These are phyloP conservation scores for Meiosimyza platycephala DNA, from an alignment of 2,888 invertebrate genomes.

Conservation along the genomic window DNA sequence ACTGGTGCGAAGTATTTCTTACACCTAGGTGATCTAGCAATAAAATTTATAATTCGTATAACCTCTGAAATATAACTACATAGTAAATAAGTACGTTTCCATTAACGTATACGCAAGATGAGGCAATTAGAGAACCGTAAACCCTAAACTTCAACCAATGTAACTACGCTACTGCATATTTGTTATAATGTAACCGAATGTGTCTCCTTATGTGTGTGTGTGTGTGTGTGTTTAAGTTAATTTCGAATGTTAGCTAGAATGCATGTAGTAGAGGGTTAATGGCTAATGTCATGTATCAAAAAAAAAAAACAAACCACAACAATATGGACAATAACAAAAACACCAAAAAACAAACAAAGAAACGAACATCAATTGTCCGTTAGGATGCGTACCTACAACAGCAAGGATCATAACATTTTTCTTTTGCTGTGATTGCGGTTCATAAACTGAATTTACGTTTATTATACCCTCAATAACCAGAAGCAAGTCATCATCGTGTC, in stretches of 20 bases:
- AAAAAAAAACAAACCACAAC: conserved; percentile 42
- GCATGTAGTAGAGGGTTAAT: conserved; percentile 61
- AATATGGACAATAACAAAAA: conserved; percentile 48
- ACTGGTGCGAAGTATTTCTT: too few species aligned
- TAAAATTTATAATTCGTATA: too few species aligned
- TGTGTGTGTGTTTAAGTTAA: conserved; percentile 50
- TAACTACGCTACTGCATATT: not conserved
- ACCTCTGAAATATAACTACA: too few species aligned
- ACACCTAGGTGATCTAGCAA: too few species aligned
- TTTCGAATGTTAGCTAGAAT: conserved; percentile 60
- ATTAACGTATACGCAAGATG: too few species aligned
- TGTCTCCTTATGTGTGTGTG: conserved; percentile 42
- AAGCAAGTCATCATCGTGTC: not conserved
- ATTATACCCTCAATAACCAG: conserved; percentile 37
- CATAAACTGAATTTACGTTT: conserved; percentile 62
- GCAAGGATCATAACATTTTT: conserved; percentile 21
- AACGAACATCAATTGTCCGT: conserved; percentile 58
- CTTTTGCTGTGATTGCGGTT: conserved; percentile 41
- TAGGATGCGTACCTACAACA: conserved; percentile 48
- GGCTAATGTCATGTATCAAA: conserved; percentile 61
- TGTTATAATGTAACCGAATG: conserved; percentile 6
- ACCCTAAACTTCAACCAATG: too few species aligned
- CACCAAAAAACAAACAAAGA: conserved; percentile 38
- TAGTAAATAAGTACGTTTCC: too few species aligned
- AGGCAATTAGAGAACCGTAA: too few species aligned